Evolutionary conservation across 1,140 invertebrate species (phyloP).

Genomic region (Sarcophaga peregrina): DNA sequence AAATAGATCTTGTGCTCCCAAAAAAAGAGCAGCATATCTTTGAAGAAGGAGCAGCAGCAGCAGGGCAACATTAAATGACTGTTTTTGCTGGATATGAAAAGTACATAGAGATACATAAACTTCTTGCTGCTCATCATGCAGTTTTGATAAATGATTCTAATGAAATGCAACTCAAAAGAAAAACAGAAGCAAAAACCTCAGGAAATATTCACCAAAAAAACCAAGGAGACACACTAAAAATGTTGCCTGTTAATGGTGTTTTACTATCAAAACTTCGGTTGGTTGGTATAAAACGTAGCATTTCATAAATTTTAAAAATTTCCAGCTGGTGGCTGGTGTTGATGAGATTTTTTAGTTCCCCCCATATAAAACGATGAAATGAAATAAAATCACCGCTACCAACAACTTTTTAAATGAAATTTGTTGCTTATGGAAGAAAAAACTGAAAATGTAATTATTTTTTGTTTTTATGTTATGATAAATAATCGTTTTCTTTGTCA

Average conservation of each 20-base stretch:
- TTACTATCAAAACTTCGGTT: too few relatives aligned
- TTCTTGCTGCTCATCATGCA: constrained; percentile 7
- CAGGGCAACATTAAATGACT: not conserved
- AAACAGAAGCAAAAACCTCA: not conserved
- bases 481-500: constrained; percentile 15
- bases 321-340: too few relatives aligned
- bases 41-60: not conserved
- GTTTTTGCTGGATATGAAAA: not conserved
- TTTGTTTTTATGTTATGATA: not conserved
- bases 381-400: not conserved
- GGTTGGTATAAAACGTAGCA: too few relatives aligned
- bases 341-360: too few relatives aligned
- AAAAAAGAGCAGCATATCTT: not conserved
- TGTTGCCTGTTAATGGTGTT: too few relatives aligned
- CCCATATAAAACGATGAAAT: too few relatives aligned
- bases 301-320: too few relatives aligned
- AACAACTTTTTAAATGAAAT: not conserved
- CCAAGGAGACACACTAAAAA: too few relatives aligned
- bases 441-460: not conserved
- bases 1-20: not conserved
- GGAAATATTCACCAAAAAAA: too few relatives aligned
- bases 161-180: not conserved
- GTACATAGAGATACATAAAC: not conserved
- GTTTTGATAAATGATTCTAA: constrained; percentile 12
- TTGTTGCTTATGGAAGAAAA: not conserved